Percentiles rank a stretch among this genome's conserved stretches.
These are phyloP conservation scores for Smithornis capensis DNA, from an alignment of 2,113 vertebrate genomes.

Conservation along the genomic window DNA sequence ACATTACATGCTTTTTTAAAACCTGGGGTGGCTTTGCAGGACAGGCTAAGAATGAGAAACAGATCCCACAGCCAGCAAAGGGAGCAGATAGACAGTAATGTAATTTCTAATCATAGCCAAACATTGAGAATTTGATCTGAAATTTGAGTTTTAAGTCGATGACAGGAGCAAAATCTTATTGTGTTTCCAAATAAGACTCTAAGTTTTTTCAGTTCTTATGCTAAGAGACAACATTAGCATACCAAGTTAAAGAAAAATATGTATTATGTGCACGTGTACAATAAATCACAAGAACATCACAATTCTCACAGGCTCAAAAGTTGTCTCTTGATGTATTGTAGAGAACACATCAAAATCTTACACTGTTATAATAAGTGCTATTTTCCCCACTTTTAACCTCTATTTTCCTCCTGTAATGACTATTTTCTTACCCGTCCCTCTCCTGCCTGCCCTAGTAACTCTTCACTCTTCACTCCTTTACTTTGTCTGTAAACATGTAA, in stretches of 20 bases:
- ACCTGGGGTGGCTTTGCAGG: not conserved
- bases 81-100: not conserved
- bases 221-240: rapidly evolving
- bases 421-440: not conserved
- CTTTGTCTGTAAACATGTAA: not conserved
- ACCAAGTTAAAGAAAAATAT: not conserved
- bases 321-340: not conserved
- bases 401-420: not conserved
- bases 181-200: not conserved
- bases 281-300: not conserved
- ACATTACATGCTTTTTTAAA: not conserved
- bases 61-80: not conserved
- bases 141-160: not conserved
- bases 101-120: not conserved
- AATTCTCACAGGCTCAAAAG: not conserved
- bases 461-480: not conserved
- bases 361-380: rapidly evolving
- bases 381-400: not conserved
- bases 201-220: not conserved
- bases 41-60: not conserved
- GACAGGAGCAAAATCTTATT: not conserved
- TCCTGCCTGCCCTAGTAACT: not conserved
- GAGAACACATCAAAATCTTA: not conserved
- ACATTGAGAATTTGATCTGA: not conserved
- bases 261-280: rapidly evolving